Conservation (phyloP, 2,797 vertebrate species). For the Alfaro cultratus region DNA sequence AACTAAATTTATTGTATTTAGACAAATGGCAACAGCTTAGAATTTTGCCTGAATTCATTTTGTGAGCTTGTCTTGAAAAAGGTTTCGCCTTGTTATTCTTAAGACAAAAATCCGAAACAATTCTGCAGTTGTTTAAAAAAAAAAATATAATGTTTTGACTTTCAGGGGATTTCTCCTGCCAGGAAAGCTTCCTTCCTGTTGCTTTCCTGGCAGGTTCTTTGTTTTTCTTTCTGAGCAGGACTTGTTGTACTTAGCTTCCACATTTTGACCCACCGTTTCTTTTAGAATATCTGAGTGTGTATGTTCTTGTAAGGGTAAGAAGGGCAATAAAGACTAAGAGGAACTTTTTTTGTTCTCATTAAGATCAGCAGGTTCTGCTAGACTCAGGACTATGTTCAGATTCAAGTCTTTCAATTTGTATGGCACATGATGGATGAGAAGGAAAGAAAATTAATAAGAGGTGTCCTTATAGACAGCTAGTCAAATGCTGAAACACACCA, state of each 20-base stretch:
- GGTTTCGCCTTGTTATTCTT: background rate
- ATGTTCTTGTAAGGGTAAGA: slow-evolving; percentile 8
- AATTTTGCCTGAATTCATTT: background rate
- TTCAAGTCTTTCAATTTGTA: slow-evolving; percentile 7
- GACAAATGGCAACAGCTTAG: background rate
- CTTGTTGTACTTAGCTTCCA: slow-evolving; percentile 11
- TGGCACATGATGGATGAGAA: background rate
- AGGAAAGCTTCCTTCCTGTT: background rate
- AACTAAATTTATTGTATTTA: background rate
- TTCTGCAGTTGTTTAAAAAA: background rate
- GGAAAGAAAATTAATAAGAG: background rate
- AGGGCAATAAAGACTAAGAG: slow-evolving; percentile 1
- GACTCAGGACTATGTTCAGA: background rate
- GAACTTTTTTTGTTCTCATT: slow-evolving; percentile 1
- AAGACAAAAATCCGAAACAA: slow-evolving; percentile 6
- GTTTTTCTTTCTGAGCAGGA: slow-evolving; percentile 10
- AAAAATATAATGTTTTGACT: background rate
- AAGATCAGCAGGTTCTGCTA: slow-evolving; percentile 14
- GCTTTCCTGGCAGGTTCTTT: background rate
- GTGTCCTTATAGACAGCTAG: background rate
- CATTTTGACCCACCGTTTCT: slow-evolving; percentile 17
- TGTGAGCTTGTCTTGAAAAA: background rate
- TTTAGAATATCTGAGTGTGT: slow-evolving; percentile 8
- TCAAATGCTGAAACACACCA: background rate
- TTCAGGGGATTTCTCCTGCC: background rate